These are phyloP conservation scores for Vidua chalybeata DNA, from an alignment of 2,113 vertebrate genomes.

Conservation along the genomic window DNA sequence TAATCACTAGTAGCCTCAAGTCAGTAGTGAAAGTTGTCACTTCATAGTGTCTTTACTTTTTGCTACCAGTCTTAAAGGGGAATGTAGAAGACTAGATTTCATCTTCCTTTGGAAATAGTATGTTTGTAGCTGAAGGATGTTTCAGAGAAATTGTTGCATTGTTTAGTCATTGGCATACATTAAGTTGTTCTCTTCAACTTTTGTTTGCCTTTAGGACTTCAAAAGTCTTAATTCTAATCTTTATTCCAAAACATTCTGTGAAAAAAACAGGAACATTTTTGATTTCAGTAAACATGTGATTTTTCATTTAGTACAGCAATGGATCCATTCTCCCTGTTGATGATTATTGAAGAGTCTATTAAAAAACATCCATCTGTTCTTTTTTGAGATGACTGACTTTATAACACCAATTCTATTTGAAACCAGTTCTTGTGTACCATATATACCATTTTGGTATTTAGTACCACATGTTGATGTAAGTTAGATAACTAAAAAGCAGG, in stretches of 20 bases:
- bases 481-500: background rate
- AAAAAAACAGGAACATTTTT: slow-evolving; percentile 3
- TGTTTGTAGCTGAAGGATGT: background rate
- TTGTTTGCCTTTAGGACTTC: background rate
- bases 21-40: background rate
- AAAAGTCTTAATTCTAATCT: background rate
- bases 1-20: background rate
- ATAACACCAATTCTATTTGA: slow-evolving; percentile 21
- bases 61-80: background rate
- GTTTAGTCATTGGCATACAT: background rate
- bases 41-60: background rate
- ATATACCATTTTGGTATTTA: background rate
- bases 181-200: background rate
- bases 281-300: background rate
- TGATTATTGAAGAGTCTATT: background rate
- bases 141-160: background rate
- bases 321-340: slow-evolving; percentile 1
- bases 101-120: background rate
- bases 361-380: slow-evolving; percentile 27
- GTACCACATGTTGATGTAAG: background rate
- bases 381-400: background rate
- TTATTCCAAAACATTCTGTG: background rate
- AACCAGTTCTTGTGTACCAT: background rate
- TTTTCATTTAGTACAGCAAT: slow-evolving; percentile 33
- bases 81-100: background rate